Base-by-base conservation (phyloP, 1,140 invertebrate genomes). In the Polypedilum vanderplanki region DNA sequence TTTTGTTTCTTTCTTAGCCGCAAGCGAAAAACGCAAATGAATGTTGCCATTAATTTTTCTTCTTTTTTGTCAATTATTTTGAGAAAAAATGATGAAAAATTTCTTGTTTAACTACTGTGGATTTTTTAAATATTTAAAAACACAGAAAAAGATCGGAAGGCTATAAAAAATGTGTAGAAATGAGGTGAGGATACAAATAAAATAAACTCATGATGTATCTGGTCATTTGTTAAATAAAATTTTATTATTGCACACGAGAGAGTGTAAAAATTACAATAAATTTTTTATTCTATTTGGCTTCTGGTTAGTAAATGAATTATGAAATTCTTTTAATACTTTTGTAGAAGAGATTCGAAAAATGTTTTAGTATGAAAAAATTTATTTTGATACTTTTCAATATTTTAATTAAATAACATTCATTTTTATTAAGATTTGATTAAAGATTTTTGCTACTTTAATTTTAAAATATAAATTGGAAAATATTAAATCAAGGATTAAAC, bases 271-370 rank as follows among this genome's bases (percentile, higher is more conserved):
- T n/a, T 15, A 57, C 46, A 57, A 15, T 33, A 33, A 33, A 33
- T 33, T 57, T 22, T 70, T 70, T 70, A 18, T 70, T 70, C 20
- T 70, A 20, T 70, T 70, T 70, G 65, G 15, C 20, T 20, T 70
- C 20, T 70, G 18, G 18, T 20, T 20, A 70, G 18, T 18, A 12
- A 70, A 5, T 18, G 17, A 18, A 70, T 20, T 70, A 5, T 33
- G 24, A 33, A 33, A 33, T 33, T 33, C n/a, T n/a, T n/a, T n/a
- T n/a, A n/a, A n/a, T n/a, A n/a, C n/a, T n/a, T n/a, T n/a, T n/a
- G n/a, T n/a, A n/a, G n/a, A n/a, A n/a, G n/a, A n/a, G n/a, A n/a
- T n/a, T n/a, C n/a, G n/a, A n/a, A n/a, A n/a, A n/a, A n/a, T n/a
- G n/a, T n/a, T n/a, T n/a, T n/a, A n/a, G n/a, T n/a, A n/a, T n/a